Evolutionary conservation across 1,140 invertebrate species (phyloP).

Genomic region (Eciton burchellii): DNA sequence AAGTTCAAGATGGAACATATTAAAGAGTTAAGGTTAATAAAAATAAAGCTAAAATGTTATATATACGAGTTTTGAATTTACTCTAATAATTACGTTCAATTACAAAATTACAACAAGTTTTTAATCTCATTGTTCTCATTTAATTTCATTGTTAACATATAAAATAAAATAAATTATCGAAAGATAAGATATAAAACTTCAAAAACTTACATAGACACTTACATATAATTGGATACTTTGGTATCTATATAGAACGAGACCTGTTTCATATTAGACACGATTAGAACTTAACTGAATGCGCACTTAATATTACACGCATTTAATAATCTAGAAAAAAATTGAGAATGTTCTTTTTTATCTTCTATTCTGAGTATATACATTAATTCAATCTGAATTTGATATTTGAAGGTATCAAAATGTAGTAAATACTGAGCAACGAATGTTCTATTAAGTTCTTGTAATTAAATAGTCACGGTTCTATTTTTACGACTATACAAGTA

Average conservation of each 20-base stretch:
- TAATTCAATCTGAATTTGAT: slow-evolving; percentile 16
- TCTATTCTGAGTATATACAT: slow-evolving; percentile 16
- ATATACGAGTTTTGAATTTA: slow-evolving; percentile 3
- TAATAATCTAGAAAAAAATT: slow-evolving; percentile 33
- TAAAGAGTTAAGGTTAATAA: slow-evolving; percentile 31
- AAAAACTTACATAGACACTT: background rate
- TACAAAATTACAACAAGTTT: background rate
- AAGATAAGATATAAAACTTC: slow-evolving; percentile 36
- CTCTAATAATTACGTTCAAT: slow-evolving; percentile 25
- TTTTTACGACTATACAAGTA: slow-evolving; percentile 47
- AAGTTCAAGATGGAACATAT: slow-evolving; percentile 14
- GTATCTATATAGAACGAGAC: slow-evolving; percentile 35
- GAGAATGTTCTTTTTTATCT: slow-evolving; percentile 18
- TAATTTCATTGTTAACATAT: slow-evolving; percentile 9
- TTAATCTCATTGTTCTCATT: too few relatives aligned
- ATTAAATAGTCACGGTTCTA: slow-evolving; percentile 36
- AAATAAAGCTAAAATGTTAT: slow-evolving; percentile 1
- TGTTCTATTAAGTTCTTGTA: slow-evolving; percentile 27
- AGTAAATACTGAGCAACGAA: slow-evolving; percentile 5
- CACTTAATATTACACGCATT: slow-evolving; percentile 34
- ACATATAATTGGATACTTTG: slow-evolving; percentile 32
- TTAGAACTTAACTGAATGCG: slow-evolving; percentile 37
- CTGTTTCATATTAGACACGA: slow-evolving; percentile 36
- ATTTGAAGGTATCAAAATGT: background rate
- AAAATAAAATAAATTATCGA: slow-evolving; percentile 28